These are phyloP conservation scores for pig (Sus scrofa) DNA, from an alignment of 2,113 vertebrate genomes.

Conservation along the genomic window T2T-Sscrofa CM000822.6:56664501-56665000, in stretches of 20 bases:
- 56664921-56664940: constrained; percentile 47
- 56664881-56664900: constrained; percentile 50
- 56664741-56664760: constrained; percentile 39
- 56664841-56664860: constrained; percentile 58
- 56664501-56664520: constrained; percentile 40
- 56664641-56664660: constrained; percentile 52
- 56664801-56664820: constrained; percentile 55
- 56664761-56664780: constrained; percentile 45
- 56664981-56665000: constrained; percentile 38
- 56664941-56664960: constrained; percentile 32
- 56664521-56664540: not conserved
- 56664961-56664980: not conserved
- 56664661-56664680: constrained; percentile 67
- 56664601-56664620: constrained; percentile 42
- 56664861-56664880: not conserved
- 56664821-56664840: constrained; percentile 22
- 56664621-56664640: constrained; percentile 50
- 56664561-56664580: constrained; percentile 26
- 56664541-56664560: not conserved
- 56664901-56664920: constrained; percentile 35
- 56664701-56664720: constrained; percentile 73
- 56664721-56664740: constrained; percentile 68
- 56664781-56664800: constrained; percentile 38
- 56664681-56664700: constrained; percentile 66
- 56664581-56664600: constrained; percentile 66